Conservation (phyloP, 92 coral and sea anemone genomes). For the Porites rus region DNA sequence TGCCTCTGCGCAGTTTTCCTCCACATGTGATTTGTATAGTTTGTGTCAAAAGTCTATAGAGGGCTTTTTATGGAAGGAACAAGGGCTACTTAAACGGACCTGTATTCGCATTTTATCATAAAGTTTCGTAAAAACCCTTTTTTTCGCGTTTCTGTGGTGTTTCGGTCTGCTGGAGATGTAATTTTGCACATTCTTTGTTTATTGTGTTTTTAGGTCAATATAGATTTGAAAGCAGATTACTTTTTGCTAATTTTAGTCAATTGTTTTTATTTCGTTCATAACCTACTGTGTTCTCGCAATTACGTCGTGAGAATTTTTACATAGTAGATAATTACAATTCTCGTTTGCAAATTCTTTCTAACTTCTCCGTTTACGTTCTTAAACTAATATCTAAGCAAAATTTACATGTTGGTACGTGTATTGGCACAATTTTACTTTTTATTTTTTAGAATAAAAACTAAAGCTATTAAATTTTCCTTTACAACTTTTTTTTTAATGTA, state of each 20-base stretch:
- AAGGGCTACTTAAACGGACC: no score
- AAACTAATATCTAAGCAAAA: constrained; percentile 5
- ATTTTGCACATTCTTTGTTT: not conserved
- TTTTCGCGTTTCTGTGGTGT: not conserved
- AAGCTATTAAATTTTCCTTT: not conserved
- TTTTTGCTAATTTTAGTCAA: not conserved
- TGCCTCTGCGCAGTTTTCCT: no score
- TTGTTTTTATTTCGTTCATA: not conserved
- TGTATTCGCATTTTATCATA: no score
- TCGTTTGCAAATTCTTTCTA: not conserved
- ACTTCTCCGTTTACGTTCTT: not conserved
- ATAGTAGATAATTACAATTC: not conserved
- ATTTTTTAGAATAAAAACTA: not conserved
- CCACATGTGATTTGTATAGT: no score
- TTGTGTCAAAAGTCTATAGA: no score
- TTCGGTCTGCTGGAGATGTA: not conserved
- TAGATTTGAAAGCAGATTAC: not conserved
- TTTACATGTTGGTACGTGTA: constrained; percentile 10
- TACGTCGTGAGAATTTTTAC: not conserved
- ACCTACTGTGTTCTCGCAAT: not conserved
- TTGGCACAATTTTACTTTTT: constrained; percentile 16
- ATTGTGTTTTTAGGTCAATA: not conserved
- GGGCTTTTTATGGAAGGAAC: no score
- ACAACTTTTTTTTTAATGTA: not conserved
- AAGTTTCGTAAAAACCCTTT: no score